A percentile compares a stretch with the other conserved stretches of the same genome.
phyloP scores from a whole-genome alignment of 2,113 vertebrate genomes.

The Lycocorax pyrrhopterus region DNA sequence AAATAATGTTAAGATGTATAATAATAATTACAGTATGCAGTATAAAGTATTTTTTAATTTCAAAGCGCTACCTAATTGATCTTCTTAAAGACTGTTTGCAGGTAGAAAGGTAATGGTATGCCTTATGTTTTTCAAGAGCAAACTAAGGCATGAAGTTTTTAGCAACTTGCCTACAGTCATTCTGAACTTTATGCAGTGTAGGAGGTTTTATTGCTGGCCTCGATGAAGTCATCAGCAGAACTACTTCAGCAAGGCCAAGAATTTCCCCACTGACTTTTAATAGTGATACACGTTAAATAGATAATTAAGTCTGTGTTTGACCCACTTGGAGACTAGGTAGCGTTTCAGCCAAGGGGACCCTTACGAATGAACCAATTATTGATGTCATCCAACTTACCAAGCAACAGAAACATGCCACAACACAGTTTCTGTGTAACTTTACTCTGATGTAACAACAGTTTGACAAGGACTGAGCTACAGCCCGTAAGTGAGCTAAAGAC shows the following conservation, averaged over 20 bases:
- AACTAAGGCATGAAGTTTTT: background rate
- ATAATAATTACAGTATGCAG: background rate
- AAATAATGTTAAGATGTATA: background rate
- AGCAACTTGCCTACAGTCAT: background rate
- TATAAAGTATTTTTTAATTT: conserved; percentile 5
- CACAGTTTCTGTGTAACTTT: background rate
- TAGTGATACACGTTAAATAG: background rate
- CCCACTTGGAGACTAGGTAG: background rate
- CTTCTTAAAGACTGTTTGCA: background rate
- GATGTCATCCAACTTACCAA: background rate
- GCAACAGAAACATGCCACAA: background rate
- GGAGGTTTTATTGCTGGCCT: background rate
- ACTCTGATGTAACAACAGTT: background rate
- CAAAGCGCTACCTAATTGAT: background rate
- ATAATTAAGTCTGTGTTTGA: background rate
- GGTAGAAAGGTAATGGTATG: background rate
- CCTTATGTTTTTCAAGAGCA: background rate
- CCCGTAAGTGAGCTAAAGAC: background rate
- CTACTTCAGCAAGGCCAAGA: background rate
- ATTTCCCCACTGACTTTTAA: background rate
- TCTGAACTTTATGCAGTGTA: background rate
- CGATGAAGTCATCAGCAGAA: background rate
- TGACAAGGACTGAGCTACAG: background rate
- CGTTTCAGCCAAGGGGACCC: background rate
- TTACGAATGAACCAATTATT: background rate